phyloP scores from a whole-genome alignment of 2,797 vertebrate species.

The Sandelia bainsii region DNA sequence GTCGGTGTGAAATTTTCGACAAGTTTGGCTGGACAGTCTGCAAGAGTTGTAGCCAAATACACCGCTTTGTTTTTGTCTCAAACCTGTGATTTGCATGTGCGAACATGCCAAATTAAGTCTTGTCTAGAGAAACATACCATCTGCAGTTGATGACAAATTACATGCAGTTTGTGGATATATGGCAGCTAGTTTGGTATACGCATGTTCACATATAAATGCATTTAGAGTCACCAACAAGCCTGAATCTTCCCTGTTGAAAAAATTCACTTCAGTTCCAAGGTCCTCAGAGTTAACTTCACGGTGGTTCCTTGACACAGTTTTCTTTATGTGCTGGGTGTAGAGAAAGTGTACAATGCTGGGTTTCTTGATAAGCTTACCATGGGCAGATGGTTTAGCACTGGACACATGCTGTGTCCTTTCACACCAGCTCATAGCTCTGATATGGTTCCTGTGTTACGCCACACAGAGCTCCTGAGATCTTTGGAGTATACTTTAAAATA shows the following conservation, averaged over 20 bases:
- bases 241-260: background rate
- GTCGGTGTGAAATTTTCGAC: constrained; percentile 16
- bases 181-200: background rate
- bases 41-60: constrained; percentile 13
- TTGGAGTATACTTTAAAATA: constrained; percentile 21
- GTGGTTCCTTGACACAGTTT: constrained; percentile 6
- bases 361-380: constrained; percentile 41
- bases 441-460: constrained; percentile 47
- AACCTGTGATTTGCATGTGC: constrained; percentile 20
- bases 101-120: constrained; percentile 6
- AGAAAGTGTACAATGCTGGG: constrained; percentile 24
- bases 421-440: constrained; percentile 55
- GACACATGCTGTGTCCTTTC: constrained; percentile 59
- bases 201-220: constrained; percentile 6
- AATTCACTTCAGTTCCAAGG: background rate
- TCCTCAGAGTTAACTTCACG: background rate
- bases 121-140: background rate
- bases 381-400: constrained; percentile 69
- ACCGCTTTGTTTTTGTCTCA: constrained; percentile 6
- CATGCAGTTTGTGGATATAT: constrained; percentile 10
- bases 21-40: constrained; percentile 31
- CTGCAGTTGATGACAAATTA: constrained; percentile 3
- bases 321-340: constrained; percentile 12
- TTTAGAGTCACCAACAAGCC: background rate
- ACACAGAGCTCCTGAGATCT: constrained; percentile 28